Conservation (phyloP, 2,797 vertebrate species). For the Gobionotothen gibberifrons region DNA sequence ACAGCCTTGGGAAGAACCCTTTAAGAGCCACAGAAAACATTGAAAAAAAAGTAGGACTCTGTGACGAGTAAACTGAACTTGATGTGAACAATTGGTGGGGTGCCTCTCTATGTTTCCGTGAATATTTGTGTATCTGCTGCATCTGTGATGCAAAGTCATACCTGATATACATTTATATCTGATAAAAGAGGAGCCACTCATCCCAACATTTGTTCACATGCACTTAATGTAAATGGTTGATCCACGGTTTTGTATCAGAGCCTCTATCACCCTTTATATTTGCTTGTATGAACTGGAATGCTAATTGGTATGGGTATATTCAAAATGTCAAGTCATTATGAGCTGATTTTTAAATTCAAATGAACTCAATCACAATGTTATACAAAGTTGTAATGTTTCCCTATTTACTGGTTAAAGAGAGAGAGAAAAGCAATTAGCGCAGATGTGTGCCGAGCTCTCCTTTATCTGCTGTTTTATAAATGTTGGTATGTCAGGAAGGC, state of each 20-base stretch:
- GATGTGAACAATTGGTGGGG: not conserved
- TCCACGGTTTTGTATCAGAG: constrained; percentile 41
- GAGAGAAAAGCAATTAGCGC: constrained; percentile 23
- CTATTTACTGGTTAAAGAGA: constrained; percentile 24
- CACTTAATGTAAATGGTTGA: constrained; percentile 25
- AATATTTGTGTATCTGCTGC: constrained; percentile 14
- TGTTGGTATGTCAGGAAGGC: constrained; percentile 52
- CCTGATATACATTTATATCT: constrained; percentile 7
- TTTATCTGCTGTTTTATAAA: constrained; percentile 45
- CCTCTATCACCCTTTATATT: constrained; percentile 15
- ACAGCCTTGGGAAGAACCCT: not conserved
- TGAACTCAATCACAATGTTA: constrained; percentile 6
- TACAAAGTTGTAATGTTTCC: constrained; percentile 8
- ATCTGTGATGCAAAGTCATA: not conserved
- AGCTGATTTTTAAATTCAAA: constrained; percentile 34
- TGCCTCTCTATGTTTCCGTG: constrained; percentile 16
- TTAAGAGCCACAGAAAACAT: not conserved
- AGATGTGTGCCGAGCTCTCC: constrained; percentile 15
- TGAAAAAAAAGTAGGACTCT: no score
- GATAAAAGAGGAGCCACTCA: not conserved
- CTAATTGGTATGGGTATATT: not conserved
- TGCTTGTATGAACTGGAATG: constrained; percentile 39
- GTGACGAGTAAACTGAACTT: not conserved
- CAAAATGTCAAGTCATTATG: constrained; percentile 12
- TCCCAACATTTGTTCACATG: constrained; percentile 19